Evolutionary conservation across 2,888 invertebrate species (phyloP).

Genomic region (Cosmia pyralina): DNA sequence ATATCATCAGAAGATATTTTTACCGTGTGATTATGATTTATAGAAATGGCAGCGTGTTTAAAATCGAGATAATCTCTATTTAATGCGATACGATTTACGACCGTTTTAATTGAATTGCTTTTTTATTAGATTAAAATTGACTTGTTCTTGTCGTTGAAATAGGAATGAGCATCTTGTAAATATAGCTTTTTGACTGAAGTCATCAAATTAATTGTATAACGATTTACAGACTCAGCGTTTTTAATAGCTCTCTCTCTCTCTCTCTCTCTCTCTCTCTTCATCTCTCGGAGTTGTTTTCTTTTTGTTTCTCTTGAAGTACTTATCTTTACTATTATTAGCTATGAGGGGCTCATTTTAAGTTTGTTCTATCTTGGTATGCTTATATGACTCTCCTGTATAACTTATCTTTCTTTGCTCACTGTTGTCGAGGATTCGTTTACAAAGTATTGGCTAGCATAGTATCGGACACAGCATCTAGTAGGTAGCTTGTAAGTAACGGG

Average conservation of each 20-base stretch:
- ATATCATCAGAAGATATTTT: conserved; percentile 30
- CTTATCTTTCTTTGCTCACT: neutral
- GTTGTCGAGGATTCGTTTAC: conserved; percentile 36
- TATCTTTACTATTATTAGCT: no score
- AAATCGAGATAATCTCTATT: conserved; percentile 40
- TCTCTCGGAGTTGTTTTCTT: no score
- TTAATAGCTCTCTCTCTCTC: no score
- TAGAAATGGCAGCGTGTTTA: conserved; percentile 31
- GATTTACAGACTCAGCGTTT: no score
- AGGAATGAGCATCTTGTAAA: neutral
- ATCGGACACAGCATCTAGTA: conserved; percentile 51
- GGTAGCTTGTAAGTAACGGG: conserved; percentile 69
- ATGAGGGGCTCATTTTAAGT: neutral
- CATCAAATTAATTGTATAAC: neutral
- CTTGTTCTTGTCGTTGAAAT: conserved; percentile 16
- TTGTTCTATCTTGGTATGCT: neutral
- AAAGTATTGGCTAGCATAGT: conserved; percentile 37
- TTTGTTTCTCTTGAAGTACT: no score
- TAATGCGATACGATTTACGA: conserved; percentile 42
- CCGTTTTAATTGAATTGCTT: conserved; percentile 34
- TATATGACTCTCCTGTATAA: neutral
- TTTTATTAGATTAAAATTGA: conserved; percentile 30
- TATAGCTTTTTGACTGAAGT: conserved; percentile 5
- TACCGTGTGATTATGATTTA: conserved; percentile 45
- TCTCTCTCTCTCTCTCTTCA: no score